Evolutionary conservation across 2,113 vertebrate genomes (phyloP).

Genomic region (Macrotis lagotis): DNA sequence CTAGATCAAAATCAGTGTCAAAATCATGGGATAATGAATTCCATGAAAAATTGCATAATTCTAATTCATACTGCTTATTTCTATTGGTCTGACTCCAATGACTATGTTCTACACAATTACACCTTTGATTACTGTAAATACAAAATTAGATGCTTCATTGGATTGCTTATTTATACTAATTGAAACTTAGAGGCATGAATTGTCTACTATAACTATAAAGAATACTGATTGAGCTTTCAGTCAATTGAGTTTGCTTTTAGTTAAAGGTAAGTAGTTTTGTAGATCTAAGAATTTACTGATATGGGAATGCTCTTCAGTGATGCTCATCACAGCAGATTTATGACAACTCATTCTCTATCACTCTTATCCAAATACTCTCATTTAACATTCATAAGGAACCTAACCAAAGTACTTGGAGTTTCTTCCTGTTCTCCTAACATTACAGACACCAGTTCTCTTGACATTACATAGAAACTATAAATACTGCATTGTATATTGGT

Average conservation of each 20-base stretch:
- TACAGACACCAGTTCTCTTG: background rate
- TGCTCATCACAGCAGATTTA: background rate
- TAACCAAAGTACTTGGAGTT: background rate
- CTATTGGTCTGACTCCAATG: background rate
- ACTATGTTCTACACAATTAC: background rate
- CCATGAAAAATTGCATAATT: background rate
- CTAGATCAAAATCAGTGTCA: background rate
- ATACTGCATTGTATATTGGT: background rate
- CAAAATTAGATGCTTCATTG: background rate
- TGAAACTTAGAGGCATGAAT: background rate
- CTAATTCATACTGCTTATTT: background rate
- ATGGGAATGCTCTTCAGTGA: background rate
- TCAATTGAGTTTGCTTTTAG: conserved; percentile 31
- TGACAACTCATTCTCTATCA: background rate
- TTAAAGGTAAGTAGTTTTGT: background rate
- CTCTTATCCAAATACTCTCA: background rate
- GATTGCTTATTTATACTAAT: background rate
- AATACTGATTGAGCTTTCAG: conserved; percentile 33
- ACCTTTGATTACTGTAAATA: background rate
- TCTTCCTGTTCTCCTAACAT: background rate
- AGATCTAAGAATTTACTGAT: background rate
- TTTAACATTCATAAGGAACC: background rate
- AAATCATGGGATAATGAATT: background rate
- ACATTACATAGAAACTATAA: background rate
- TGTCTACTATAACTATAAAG: conserved; percentile 45